Evolutionary conservation across 2,888 invertebrate species (phyloP).

Genomic region (Trissoscelio sp.): DNA sequence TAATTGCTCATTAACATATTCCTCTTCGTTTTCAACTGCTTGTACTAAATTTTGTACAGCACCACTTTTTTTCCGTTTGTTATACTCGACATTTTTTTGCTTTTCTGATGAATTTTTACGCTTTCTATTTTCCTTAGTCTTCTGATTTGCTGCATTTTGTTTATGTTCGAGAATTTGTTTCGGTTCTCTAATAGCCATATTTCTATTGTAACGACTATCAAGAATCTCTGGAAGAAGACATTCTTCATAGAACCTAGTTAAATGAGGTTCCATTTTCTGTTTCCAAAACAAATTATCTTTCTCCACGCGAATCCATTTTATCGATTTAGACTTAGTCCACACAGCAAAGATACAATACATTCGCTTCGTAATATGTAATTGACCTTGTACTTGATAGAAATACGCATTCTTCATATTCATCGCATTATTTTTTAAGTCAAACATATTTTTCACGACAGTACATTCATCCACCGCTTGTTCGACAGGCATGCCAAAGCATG

Average conservation of each 20-base stretch:
- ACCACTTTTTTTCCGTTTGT: too few relatives aligned
- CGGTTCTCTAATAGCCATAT: neutral
- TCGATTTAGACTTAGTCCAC: slow-evolving; percentile 65
- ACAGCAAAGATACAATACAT: slow-evolving; percentile 71
- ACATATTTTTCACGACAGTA: slow-evolving; percentile 16
- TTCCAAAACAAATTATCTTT: slow-evolving; percentile 71
- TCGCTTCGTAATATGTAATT: slow-evolving; percentile 67
- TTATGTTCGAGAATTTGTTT: slow-evolving; percentile 16
- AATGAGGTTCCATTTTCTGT: slow-evolving; percentile 54
- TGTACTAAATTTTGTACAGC: too few relatives aligned
- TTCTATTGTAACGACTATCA: neutral
- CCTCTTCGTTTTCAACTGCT: neutral
- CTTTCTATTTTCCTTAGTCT: too few relatives aligned
- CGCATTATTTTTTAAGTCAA: slow-evolving; percentile 38
- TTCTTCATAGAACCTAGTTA: slow-evolving; percentile 66
- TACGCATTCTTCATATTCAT: slow-evolving; percentile 67
- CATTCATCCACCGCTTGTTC: slow-evolving; percentile 21
- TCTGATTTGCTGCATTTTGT: neutral
- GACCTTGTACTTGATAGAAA: slow-evolving; percentile 36
- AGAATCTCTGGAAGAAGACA: slow-evolving; percentile 71
- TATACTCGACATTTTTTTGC: too few relatives aligned
- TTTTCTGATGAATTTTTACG: too few relatives aligned
- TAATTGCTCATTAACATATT: slow-evolving; percentile 10
- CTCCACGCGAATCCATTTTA: slow-evolving; percentile 58
- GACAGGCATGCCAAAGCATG: slow-evolving; percentile 19